Evolutionary conservation across 2,888 invertebrate species (phyloP).

Genomic region (Hermodice carunculata): DNA sequence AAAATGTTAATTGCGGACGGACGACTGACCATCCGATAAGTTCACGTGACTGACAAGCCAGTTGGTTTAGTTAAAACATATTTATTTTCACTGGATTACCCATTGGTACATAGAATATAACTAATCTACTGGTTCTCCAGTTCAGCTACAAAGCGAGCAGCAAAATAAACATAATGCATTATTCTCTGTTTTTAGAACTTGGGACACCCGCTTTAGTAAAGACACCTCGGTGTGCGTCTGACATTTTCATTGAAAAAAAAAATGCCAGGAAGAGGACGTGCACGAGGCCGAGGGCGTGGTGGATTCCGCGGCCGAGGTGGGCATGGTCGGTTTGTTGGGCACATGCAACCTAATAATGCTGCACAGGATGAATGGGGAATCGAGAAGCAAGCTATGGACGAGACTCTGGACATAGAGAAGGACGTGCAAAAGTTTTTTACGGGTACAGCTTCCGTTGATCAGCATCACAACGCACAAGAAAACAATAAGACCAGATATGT

Average conservation of each 20-base stretch:
- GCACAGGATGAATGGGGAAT: background rate
- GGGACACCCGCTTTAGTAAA: too few relatives aligned
- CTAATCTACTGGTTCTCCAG: too few relatives aligned
- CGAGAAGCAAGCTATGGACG: background rate
- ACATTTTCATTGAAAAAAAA: background rate
- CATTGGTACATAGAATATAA: too few relatives aligned
- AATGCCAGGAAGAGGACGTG: conserved; percentile 11
- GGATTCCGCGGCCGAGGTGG: conserved; percentile 31
- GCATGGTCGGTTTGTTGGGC: conserved; percentile 13
- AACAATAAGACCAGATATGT: conserved; percentile 54
- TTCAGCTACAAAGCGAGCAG: too few relatives aligned
- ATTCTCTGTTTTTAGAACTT: too few relatives aligned
- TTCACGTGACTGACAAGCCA: too few relatives aligned
- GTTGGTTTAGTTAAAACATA: too few relatives aligned
- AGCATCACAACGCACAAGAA: conserved; percentile 58
- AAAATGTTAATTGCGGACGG: too few relatives aligned
- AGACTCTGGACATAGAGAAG: conserved; percentile 48
- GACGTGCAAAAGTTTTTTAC: conserved; percentile 56
- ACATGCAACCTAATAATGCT: background rate
- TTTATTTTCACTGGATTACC: too few relatives aligned
- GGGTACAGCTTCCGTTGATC: conserved; percentile 53
- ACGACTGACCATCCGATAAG: too few relatives aligned
- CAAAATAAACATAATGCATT: too few relatives aligned
- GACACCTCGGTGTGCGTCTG: too few relatives aligned
- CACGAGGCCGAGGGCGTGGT: conserved; percentile 31